Base-by-base conservation (phyloP, 23 tunicate genomes). In the Trididemnum miniatum region DNA sequence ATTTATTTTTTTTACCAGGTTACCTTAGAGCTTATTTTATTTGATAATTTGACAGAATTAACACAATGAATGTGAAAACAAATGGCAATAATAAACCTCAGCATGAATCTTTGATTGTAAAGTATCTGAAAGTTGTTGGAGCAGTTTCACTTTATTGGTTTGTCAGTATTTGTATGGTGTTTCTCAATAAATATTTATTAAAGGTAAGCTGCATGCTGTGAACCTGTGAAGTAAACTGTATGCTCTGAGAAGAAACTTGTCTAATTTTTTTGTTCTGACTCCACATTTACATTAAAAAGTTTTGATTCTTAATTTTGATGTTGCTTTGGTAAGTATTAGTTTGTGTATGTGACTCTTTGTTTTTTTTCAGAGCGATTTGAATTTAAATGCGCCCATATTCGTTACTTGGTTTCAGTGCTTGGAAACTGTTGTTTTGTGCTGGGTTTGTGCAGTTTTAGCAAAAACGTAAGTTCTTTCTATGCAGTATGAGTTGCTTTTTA, bases 401-500 rank as follows among this genome's bases (percentile, higher is more conserved):
- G 99, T 95, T 34, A 95, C 99, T 0, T 95, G 94, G 89, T 95
- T 69, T 37, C 99, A 95, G 37, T 95, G 99, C 60, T 88, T 95
- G 20, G 88, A 84, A 38, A 95, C 99, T 35, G 99, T 95, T 57
- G 57, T 78, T 3, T 84, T 95, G 5, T 86, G 99, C 65, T 50
- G 40, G 25, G 0, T 86, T 39, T 94, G 90, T 60, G 35, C 60
- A n/a, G 12, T 28, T 0, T 20, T 88, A 39, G 78, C 97, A 30
- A 32, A 31, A 69, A 5, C 37, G 75, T 69, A 69, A n/a, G n/a
- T n/a, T n/a, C n/a, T n/a, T n/a, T n/a, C n/a, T n/a, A n/a, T n/a
- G n/a, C n/a, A n/a, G n/a, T n/a, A n/a, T n/a, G n/a, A n/a, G n/a
- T n/a, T n/a, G n/a, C n/a, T n/a, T n/a, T n/a, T n/a, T n/a, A n/a